Percentiles rank a stretch among this genome's conserved stretches.
Conservation (phyloP, 2,888 invertebrate genomes). For the Perizoma flavofasciatum region DNA sequence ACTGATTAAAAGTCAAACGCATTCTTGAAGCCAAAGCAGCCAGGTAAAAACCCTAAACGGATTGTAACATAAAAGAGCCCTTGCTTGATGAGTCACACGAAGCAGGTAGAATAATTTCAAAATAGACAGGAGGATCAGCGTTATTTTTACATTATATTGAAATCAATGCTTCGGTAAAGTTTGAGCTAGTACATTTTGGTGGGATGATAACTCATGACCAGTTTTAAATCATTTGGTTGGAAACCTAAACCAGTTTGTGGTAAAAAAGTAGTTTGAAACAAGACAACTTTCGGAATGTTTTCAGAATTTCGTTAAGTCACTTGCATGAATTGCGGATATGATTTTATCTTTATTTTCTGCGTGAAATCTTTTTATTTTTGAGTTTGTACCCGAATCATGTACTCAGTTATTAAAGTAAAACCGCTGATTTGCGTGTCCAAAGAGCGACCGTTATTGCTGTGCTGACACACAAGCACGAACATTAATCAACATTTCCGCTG, state of each 20-base stretch:
- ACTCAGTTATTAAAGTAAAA: conserved; percentile 51
- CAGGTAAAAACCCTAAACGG: conserved; percentile 48
- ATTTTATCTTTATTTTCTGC: not conserved
- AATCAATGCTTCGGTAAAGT: conserved; percentile 11
- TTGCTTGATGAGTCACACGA: conserved; percentile 53
- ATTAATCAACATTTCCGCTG: conserved; percentile 32
- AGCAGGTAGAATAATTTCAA: conserved; percentile 56
- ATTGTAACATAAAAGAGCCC: conserved; percentile 51
- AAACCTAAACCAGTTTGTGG: conserved; percentile 26
- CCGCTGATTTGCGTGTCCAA: conserved; percentile 48
- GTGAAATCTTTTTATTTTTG: not conserved
- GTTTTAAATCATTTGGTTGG: conserved; percentile 20
- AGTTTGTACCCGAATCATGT: not conserved
- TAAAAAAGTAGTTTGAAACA: conserved; percentile 24
- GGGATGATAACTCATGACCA: conserved; percentile 20
- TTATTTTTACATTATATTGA: conserved; percentile 5
- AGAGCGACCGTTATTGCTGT: conserved; percentile 37
- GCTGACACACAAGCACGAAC: conserved; percentile 38
- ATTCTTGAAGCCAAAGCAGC: conserved; percentile 23
- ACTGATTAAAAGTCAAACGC: conserved; percentile 13
- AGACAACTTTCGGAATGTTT: conserved; percentile 28
- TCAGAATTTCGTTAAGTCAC: conserved; percentile 16
- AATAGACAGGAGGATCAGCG: conserved; percentile 26
- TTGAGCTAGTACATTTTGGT: conserved; percentile 5
- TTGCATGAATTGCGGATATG: not conserved